Evolutionary conservation across 1,140 invertebrate species (phyloP).

Genomic region (Rhyacophila brunnea): DNA sequence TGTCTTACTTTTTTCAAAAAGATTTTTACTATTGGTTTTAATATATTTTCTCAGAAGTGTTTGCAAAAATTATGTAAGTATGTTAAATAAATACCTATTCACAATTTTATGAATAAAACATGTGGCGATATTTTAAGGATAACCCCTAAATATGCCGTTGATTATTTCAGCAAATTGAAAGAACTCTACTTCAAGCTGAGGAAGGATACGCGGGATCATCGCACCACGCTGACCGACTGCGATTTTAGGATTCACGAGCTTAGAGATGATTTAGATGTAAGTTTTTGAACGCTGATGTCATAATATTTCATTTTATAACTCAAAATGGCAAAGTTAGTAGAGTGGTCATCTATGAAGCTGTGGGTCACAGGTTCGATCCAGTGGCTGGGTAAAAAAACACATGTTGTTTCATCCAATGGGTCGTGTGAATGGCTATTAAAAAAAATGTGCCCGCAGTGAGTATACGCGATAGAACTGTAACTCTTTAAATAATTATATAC

Average conservation of each 20-base stretch:
- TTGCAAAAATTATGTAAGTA: no score
- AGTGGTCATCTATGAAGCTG: neutral
- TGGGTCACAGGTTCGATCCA: neutral
- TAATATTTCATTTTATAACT: no score
- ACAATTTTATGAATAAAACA: no score
- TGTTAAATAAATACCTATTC: no score
- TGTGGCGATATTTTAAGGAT: no score
- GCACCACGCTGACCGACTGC: slow-evolving; percentile 6
- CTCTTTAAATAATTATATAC: no score
- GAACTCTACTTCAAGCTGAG: slow-evolving; percentile 7
- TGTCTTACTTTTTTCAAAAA: no score
- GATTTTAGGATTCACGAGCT: slow-evolving; percentile 12
- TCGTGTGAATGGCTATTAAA: neutral
- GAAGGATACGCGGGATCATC: slow-evolving; percentile 1
- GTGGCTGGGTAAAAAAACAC: neutral
- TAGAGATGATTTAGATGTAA: slow-evolving; percentile 23
- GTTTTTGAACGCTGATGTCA: no score
- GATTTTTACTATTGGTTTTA: no score
- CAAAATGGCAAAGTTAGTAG: neutral
- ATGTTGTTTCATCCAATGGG: neutral
- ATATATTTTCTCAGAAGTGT: no score
- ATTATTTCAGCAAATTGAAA: slow-evolving; percentile 17
- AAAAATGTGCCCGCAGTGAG: neutral
- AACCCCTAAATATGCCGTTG: no score
- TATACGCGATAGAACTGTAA: no score